These are phyloP conservation scores for Fragum whitleyi DNA, from an alignment of 2,888 invertebrate genomes.

Conservation along the genomic window DNA sequence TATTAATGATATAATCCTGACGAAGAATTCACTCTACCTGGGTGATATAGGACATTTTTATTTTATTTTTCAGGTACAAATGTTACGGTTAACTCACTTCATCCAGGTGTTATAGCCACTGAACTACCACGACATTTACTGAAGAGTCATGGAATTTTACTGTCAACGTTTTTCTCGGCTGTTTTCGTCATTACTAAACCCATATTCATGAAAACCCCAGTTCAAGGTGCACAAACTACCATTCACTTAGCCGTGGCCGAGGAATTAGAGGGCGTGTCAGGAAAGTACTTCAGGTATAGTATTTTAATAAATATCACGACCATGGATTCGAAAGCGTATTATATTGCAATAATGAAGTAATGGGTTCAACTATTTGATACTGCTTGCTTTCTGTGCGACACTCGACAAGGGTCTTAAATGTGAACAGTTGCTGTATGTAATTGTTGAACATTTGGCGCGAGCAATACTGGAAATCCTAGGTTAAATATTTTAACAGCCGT, in stretches of 20 bases:
- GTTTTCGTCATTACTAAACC: not conserved
- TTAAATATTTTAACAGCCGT: too few species aligned
- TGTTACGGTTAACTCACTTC: slow-evolving; percentile 65
- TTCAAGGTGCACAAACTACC: slow-evolving; percentile 76
- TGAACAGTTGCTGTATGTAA: not conserved
- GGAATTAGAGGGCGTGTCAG: slow-evolving; percentile 64
- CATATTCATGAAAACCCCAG: slow-evolving; percentile 62
- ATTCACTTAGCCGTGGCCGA: slow-evolving; percentile 75
- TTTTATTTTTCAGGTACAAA: slow-evolving; percentile 37
- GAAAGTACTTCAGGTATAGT: slow-evolving; percentile 73
- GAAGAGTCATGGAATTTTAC: not conserved
- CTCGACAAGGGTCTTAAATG: not conserved
- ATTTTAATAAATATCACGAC: too few species aligned
- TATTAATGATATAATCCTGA: too few species aligned
- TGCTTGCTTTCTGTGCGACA: too few species aligned
- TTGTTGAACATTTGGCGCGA: not conserved
- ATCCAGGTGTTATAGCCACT: slow-evolving; percentile 69
- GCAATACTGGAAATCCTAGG: not conserved
- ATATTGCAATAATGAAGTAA: too few species aligned
- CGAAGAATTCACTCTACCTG: too few species aligned
- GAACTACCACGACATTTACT: slow-evolving; percentile 52
- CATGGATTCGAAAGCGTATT: not conserved
- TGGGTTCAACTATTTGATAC: not conserved
- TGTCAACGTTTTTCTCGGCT: not conserved
- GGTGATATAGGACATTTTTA: too few species aligned